Evolutionary conservation across 2,113 vertebrate genomes (phyloP).

Genomic region (Collichthys lucidus): DNA sequence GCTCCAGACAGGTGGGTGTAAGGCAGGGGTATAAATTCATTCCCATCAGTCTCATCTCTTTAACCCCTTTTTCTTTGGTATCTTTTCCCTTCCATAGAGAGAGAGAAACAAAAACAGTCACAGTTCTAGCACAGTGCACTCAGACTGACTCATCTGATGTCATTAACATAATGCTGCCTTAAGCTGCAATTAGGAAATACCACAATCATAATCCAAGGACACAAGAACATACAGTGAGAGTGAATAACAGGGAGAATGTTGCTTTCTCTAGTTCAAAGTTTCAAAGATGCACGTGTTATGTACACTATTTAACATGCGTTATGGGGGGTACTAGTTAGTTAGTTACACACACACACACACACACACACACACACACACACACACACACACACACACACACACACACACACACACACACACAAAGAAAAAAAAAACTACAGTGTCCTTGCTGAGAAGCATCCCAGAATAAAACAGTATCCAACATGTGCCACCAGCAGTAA

Average conservation of each 20-base stretch:
- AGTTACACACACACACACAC: too few species aligned
- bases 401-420: too few species aligned
- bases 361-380: too few species aligned
- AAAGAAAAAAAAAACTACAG: background rate
- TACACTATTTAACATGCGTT: background rate
- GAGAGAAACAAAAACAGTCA: background rate
- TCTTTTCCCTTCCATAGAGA: background rate
- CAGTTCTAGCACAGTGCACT: background rate
- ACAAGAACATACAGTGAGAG: background rate
- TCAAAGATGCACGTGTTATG: background rate
- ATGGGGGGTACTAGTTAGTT: too few species aligned
- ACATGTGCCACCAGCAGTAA: background rate
- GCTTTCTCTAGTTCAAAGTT: background rate
- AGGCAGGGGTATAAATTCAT: conserved; percentile 13
- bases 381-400: too few species aligned
- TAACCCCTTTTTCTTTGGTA: conserved; percentile 2
- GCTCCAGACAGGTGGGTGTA: conserved; percentile 43
- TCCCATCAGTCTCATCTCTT: background rate
- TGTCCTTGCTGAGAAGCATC: background rate
- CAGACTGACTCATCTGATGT: background rate
- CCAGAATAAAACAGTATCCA: background rate
- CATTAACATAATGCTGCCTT: background rate
- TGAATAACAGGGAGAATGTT: background rate
- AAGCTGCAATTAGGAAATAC: background rate
- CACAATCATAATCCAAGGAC: background rate